Base-by-base conservation (phyloP, 2,113 vertebrate genomes). In the Anoplopoma fimbria region DNA sequence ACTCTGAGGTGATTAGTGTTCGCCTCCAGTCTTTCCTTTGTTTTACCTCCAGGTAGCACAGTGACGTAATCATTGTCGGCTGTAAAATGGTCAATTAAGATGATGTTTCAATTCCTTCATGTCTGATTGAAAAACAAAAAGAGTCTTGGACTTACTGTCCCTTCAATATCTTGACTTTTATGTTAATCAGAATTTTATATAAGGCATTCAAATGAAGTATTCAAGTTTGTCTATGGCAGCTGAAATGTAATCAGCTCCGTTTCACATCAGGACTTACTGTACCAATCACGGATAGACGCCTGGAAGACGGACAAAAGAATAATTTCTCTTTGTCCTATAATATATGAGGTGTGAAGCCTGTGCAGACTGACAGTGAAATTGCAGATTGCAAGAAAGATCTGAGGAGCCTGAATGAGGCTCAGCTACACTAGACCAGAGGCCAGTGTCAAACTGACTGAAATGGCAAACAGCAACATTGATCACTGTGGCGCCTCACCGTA, bases 391-490 rank as follows among this genome's bases (percentile, higher is more conserved):
- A 78, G 36, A 4, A 12, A 51, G 23, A 42, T 83, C 38, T 64
- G 19, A 76, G 38, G 51, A 86, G 45, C 33, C 47, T 31, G 19
- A 75, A 45, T 45, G 49, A 53, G 63, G 61, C 67, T 74, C 21
- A 57, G 33, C 60, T 58, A 57, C 63, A 40, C 69, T 38, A 49
- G 63, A 51, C 45, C 40, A 70, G 29, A 73, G 64, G 38, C 75
- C 62, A 40, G 27, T 81, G 77, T 75, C 69, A 82, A 78, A 63
- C 53, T 42, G 40, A 78, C 73, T 81, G 65, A 74, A 81, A 82
- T 62, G 72, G 47, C 77, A 83, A 81, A 88, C 31, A 40, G 72
- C 40, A 67, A 34, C 64, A 84, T 77, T 82, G 79, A 87, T 86
- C 40, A 75, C 12, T 23, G 76, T 75, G 79, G 82, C 13, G 51